Evolutionary conservation across 2,888 invertebrate genomes (phyloP).

Genomic region (Eupithecia subumbrata): DNA sequence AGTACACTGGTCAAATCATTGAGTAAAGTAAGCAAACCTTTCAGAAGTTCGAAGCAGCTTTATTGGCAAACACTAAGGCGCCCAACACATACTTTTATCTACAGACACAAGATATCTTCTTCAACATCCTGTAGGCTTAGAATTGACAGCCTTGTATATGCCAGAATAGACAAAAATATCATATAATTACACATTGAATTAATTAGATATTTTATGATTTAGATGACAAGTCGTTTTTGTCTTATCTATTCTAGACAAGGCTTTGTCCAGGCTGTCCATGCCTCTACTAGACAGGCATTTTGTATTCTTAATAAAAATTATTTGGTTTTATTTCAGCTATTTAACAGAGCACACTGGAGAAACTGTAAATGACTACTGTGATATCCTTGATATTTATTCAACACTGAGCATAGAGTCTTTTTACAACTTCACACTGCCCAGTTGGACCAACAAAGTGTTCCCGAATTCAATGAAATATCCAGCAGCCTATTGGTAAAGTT

Average conservation of each 20-base stretch:
- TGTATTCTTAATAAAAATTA: not conserved
- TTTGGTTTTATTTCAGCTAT: slow-evolving; percentile 72
- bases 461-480: slow-evolving; percentile 86
- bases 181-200: too few relatives aligned
- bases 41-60: not conserved
- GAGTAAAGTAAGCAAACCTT: not conserved
- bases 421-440: slow-evolving; percentile 86
- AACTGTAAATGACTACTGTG: slow-evolving; percentile 80
- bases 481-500: slow-evolving; percentile 84
- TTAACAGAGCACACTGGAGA: slow-evolving; percentile 86
- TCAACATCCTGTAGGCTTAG: not conserved
- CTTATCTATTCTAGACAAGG: not conserved
- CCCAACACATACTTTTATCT: not conserved
- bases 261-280: not conserved
- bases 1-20: not conserved
- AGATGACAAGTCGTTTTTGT: not conserved
- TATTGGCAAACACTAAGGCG: not conserved
- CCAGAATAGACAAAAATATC: not conserved
- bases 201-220: not conserved
- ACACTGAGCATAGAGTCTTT: slow-evolving; percentile 86
- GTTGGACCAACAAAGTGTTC: slow-evolving; percentile 87
- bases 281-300: not conserved
- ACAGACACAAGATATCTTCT: too few relatives aligned
- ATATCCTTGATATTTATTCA: slow-evolving; percentile 84
- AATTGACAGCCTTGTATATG: not conserved